Percentiles rank a stretch among this genome's conserved stretches.
These are phyloP conservation scores for Daboia siamensis DNA, from an alignment of 2,113 vertebrate genomes.

Conservation along the genomic window DNA sequence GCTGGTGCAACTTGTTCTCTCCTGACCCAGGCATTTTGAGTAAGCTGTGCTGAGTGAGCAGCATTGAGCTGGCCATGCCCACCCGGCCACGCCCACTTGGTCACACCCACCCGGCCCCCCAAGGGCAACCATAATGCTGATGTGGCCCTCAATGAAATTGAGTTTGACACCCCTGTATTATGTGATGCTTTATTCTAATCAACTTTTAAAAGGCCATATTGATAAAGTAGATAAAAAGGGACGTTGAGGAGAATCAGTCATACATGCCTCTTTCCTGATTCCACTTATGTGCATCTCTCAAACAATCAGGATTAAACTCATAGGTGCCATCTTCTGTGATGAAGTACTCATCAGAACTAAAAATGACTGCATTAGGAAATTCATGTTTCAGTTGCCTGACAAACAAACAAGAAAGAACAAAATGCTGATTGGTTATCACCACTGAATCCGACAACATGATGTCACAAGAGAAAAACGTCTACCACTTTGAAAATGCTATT, in stretches of 20 bases:
- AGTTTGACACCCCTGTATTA: too few relatives aligned
- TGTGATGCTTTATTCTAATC: neutral
- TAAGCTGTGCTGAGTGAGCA: too few relatives aligned
- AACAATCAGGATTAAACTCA: constrained; percentile 67
- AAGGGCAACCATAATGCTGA: too few relatives aligned
- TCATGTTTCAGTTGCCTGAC: constrained; percentile 71
- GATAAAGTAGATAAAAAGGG: neutral
- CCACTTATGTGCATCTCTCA: constrained; percentile 78
- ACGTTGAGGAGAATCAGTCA: neutral
- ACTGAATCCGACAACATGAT: neutral
- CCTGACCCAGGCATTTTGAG: too few relatives aligned
- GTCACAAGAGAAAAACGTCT: neutral
- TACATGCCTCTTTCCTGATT: constrained; percentile 76
- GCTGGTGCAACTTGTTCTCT: too few relatives aligned
- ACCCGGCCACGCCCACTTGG: too few relatives aligned
- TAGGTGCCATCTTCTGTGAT: constrained; percentile 70
- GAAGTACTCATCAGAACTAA: constrained; percentile 78
- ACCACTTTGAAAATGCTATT: neutral
- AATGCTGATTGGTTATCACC: neutral
- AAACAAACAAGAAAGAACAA: neutral
- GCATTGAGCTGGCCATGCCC: too few relatives aligned
- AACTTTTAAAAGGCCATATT: neutral
- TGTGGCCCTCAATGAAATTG: too few relatives aligned
- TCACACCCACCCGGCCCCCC: too few relatives aligned
- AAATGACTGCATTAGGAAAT: constrained; percentile 67